Base-by-base conservation (phyloP, 1,140 invertebrate species). In the Drosophila pseudoobscura region DNA sequence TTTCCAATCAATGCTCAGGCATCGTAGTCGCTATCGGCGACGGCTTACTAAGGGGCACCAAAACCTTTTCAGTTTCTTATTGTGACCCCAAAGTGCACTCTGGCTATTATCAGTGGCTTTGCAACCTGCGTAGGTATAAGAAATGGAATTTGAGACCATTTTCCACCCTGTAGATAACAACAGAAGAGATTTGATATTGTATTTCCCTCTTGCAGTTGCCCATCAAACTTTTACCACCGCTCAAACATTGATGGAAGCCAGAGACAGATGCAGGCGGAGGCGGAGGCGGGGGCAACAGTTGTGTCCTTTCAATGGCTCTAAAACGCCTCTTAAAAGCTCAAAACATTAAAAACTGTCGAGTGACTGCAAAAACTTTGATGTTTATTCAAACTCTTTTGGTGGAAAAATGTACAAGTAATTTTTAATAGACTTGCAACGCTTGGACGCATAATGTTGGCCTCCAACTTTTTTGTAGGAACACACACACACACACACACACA, bases 371-470 rank as follows among this genome's bases (percentile, higher is more conserved):
- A 69, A 57, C 9, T 69, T 70, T 70, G 26, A 17, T 64, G 53
- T 64, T 73, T 58, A 56, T 55, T 47, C 35, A 39, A 39, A 39
- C 35, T 39, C 35, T 39, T 39, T 39, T 39, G 35, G 53, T 57
- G 41, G 17, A 77, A 68, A 68, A 75, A 55, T 62, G 50, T 74
- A 56, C 51, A 75, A 82, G 65, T 62, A 61, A 78, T 87, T 88
- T 88, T 75, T 88, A 87, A 88, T 82, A 88, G 75, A 85, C 78
- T 85, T 51, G 73, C 73, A 62, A 73, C 66, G 77, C 71, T 72
- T 55, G 77, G 54, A 60, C 63, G 80, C 82, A 85, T 77, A 85
- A 74, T 64, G 74, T 47, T 65, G 66, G 35, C 35, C 35, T 13
- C 20, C 39, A 88, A 87, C 55, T 75, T 72, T 82, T 82, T 64